phyloP scores from a whole-genome alignment of 1,140 invertebrate species.

The Gryllus bimaculatus region DNA sequence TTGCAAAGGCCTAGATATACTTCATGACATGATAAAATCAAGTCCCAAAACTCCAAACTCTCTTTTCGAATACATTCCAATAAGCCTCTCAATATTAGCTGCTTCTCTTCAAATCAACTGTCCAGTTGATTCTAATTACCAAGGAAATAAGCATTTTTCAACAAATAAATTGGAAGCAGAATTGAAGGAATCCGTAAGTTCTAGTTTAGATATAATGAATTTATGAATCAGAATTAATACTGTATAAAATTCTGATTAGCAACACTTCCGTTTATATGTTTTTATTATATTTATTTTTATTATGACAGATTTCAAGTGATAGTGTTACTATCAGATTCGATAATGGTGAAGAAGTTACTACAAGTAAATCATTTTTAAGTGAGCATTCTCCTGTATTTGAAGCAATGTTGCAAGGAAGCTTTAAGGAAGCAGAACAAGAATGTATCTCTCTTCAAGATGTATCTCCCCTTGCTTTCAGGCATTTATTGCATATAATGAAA shows the following conservation, averaged over 20 bases:
- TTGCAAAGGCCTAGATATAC: not conserved
- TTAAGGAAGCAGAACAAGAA: slow-evolving; percentile 9
- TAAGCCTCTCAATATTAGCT: not conserved
- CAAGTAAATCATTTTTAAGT: slow-evolving; percentile 9
- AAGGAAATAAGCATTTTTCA: too few species aligned
- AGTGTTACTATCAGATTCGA: not conserved
- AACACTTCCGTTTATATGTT: too few species aligned
- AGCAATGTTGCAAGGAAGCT: slow-evolving; percentile 15
- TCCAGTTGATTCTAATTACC: too few species aligned
- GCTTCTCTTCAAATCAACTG: not conserved
- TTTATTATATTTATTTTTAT: too few species aligned
- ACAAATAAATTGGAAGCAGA: too few species aligned
- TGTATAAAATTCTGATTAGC: too few species aligned
- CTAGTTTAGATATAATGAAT: too few species aligned
- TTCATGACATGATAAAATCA: not conserved
- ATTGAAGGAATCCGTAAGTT: too few species aligned
- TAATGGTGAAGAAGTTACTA: not conserved
- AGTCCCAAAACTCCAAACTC: not conserved
- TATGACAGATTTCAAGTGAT: not conserved
- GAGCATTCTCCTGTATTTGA: slow-evolving; percentile 12
- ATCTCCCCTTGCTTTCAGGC: slow-evolving; percentile 7
- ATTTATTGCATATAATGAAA: slow-evolving; percentile 6
- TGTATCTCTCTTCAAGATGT: slow-evolving; percentile 7
- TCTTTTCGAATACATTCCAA: not conserved
- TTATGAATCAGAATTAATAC: too few species aligned